Percentiles rank a stretch among this genome's conserved stretches.
phyloP scores from a whole-genome alignment of 1,140 invertebrate species.

The Zelostemma sp. region DNA sequence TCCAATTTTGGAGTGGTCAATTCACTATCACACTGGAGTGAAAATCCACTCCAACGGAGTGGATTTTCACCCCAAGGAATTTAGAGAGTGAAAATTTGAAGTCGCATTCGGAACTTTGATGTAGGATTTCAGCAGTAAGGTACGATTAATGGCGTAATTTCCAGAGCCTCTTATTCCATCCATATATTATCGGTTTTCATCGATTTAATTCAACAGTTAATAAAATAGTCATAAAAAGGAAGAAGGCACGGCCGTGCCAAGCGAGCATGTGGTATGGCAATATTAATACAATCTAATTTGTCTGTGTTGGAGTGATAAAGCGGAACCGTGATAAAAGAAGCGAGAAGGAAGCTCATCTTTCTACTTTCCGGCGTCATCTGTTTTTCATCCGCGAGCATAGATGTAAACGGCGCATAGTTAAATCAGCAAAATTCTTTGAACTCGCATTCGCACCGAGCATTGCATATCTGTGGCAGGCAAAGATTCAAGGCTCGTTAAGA shows the following conservation, averaged over 20 bases:
- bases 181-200: no score
- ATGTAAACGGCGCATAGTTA: slow-evolving; percentile 6
- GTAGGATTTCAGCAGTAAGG: no score
- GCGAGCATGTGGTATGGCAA: slow-evolving; percentile 19
- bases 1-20: no score
- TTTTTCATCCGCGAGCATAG: slow-evolving; percentile 47
- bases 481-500: slow-evolving; percentile 47
- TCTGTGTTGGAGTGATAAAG: slow-evolving; percentile 34
- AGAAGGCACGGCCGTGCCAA: slow-evolving; percentile 17
- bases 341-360: slow-evolving; percentile 19
- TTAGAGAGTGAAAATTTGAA: no score
- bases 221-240: slow-evolving; percentile 20
- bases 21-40: no score
- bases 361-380: slow-evolving; percentile 48
- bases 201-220: slow-evolving; percentile 8
- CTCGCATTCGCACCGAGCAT: slow-evolving; percentile 44
- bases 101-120: no score
- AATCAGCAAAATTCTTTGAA: slow-evolving; percentile 45
- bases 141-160: no score
- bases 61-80: no score
- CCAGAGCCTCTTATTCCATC: no score
- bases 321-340: slow-evolving; percentile 25
- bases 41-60: no score
- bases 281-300: slow-evolving; percentile 41
- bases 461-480: slow-evolving; percentile 48